These are phyloP conservation scores for Xanthorhoe spadicearia DNA, from an alignment of 2,888 invertebrate species.

Conservation along the genomic window DNA sequence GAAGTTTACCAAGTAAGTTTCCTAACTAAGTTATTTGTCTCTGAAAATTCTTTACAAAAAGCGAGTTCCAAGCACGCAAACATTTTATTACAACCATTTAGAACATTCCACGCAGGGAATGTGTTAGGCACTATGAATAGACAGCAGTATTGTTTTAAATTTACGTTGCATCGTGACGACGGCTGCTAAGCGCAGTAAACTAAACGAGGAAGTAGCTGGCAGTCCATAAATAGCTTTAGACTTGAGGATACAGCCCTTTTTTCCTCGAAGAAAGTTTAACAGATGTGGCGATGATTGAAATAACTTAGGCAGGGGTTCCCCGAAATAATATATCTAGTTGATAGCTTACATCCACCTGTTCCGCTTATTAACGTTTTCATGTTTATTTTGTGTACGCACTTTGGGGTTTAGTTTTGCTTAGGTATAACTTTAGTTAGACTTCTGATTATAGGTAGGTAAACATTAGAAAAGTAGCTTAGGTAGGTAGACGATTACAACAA, in stretches of 20 bases:
- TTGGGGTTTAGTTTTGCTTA: too few species aligned
- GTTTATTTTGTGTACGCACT: too few species aligned
- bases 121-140: slow-evolving; percentile 44
- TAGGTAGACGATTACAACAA: too few species aligned
- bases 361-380: neutral
- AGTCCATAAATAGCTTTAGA: slow-evolving; percentile 22
- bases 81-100: slow-evolving; percentile 27
- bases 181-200: slow-evolving; percentile 39
- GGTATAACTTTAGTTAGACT: too few species aligned
- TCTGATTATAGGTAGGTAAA: too few species aligned
- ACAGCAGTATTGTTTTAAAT: slow-evolving; percentile 49
- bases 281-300: slow-evolving; percentile 20
- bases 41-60: slow-evolving; percentile 12
- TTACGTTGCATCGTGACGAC: slow-evolving; percentile 40
- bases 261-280: slow-evolving; percentile 26
- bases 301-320: slow-evolving; percentile 16
- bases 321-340: slow-evolving; percentile 5
- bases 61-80: slow-evolving; percentile 37
- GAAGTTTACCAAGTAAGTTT: neutral
- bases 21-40: neutral
- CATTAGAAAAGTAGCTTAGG: too few species aligned
- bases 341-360: neutral
- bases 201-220: slow-evolving; percentile 39
- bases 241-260: slow-evolving; percentile 25
- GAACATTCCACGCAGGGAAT: slow-evolving; percentile 42